Conservation (phyloP, 2,888 invertebrate species). For the Dasypogon diadema region DNA sequence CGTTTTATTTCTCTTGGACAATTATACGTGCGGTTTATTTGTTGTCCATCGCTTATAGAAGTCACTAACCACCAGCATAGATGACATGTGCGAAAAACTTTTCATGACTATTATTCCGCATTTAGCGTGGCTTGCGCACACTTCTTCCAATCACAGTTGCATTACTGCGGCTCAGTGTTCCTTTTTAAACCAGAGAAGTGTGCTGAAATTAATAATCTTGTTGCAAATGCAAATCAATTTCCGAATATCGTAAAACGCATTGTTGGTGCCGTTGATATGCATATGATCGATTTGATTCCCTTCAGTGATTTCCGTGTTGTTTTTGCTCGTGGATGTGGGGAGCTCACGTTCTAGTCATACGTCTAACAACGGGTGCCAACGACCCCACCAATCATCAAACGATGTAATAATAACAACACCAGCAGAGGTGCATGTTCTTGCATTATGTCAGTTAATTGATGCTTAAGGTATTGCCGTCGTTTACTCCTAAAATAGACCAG, state of each 20-base stretch:
- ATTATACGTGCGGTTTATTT: conserved; percentile 25
- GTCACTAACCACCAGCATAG: conserved; percentile 13
- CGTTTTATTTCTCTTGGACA: conserved; percentile 23
- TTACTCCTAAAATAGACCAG: conserved; percentile 39
- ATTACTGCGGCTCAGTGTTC: not conserved
- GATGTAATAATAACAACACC: not conserved
- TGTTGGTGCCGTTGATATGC: conserved; percentile 34
- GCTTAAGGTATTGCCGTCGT: conserved; percentile 36
- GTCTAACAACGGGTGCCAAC: conserved; percentile 19
- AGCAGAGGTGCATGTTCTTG: conserved; percentile 33
- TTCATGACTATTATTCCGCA: conserved; percentile 10
- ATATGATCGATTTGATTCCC: conserved; percentile 51
- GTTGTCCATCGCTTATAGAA: conserved; percentile 20
- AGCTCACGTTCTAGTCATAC: conserved; percentile 15
- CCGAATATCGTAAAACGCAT: conserved; percentile 53
- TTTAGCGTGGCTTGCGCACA: not conserved
- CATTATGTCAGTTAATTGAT: conserved; percentile 46
- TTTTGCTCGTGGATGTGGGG: conserved; percentile 7
- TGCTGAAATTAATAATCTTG: conserved; percentile 5
- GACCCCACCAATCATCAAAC: conserved; percentile 17
- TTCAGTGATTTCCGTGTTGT: conserved; percentile 50
- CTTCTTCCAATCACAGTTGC: not conserved
- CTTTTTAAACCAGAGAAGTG: not conserved
- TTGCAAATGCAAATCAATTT: conserved; percentile 52
- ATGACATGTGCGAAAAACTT: not conserved